These are phyloP conservation scores for Florisuga fusca DNA, from an alignment of 2,797 vertebrate genomes.

Conservation along the genomic window DNA sequence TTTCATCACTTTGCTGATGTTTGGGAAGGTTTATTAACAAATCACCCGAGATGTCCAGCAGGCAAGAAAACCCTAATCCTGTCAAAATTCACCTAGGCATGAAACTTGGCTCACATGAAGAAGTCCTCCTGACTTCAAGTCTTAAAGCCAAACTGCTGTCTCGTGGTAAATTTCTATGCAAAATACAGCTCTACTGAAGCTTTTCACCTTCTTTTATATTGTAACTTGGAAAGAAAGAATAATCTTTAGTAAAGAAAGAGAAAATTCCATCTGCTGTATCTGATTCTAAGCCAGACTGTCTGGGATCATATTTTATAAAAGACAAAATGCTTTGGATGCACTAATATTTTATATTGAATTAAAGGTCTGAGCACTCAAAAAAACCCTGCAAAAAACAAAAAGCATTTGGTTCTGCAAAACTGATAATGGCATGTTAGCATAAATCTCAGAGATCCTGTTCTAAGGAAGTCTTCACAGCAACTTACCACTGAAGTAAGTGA, in stretches of 20 bases:
- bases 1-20: neutral
- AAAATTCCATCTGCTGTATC: slow-evolving; percentile 60
- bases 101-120: neutral
- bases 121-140: neutral
- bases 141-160: neutral
- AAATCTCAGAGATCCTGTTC: neutral
- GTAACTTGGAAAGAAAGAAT: slow-evolving; percentile 26
- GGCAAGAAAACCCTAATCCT: neutral
- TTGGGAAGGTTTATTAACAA: slow-evolving; percentile 19
- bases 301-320: slow-evolving; percentile 42
- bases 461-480: neutral
- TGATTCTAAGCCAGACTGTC: slow-evolving; percentile 46
- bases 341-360: slow-evolving; percentile 41
- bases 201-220: slow-evolving; percentile 38
- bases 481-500: neutral
- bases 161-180: neutral
- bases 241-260: neutral
- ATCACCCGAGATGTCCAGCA: neutral
- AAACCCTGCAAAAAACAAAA: neutral
- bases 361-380: slow-evolving; percentile 6
- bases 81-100: neutral
- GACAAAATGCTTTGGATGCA: slow-evolving; percentile 41
- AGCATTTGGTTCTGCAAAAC: slow-evolving; percentile 5
- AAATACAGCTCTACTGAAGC: neutral
- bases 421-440: neutral